Base-by-base conservation (phyloP, 2,888 invertebrate genomes). In the Drosophila koepferae region DNA sequence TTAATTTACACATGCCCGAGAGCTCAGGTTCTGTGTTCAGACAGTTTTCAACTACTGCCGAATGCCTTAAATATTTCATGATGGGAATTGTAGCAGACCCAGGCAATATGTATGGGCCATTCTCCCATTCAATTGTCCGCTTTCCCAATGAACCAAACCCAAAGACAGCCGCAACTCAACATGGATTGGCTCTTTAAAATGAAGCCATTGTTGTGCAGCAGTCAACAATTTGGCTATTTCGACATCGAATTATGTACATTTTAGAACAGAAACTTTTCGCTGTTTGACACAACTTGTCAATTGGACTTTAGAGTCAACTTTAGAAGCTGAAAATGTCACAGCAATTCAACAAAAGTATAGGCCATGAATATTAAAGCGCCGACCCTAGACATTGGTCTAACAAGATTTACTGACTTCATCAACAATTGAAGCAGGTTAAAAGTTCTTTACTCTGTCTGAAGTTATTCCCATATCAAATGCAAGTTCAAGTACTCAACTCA, bases 191-290 rank as follows among this genome's bases (percentile, higher is more conserved):
- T 43, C 55, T 31, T 56, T 70, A 28, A 66, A 72, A 68, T 62
- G 28, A 53, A 77, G 56, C 53, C 64, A 63, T 70, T 78, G 68
- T 28, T 12, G 28, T 1, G 51, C 54, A 2, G 51, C 54, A 56
- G 59, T 28, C 74, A 71, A 59, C 74, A 72, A 82, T 87, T 85
- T 67, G 56, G 77, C 73, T 77, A 85, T 77, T 82, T 82, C 58
- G 58, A 72, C 74, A 72, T 73, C 44, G 67, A 88, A 88, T 88
- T 83, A 88, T 83, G 86, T 83, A 80, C 83, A 88, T 86, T 74
- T 72, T 55, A 69, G 51, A 82, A 49, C 28, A 62, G 62, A 40
- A 78, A 77, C 63, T 74, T 74, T 63, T 40, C 53, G 44, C 65
- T 79, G 63, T 71, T 80, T 80, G 77, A 77, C 80, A 77, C 80